Evolutionary conservation across 1,140 invertebrate genomes (phyloP), one percentile per base, ranked within the genome.

Genomic region (Drosophila truncata): DNA sequence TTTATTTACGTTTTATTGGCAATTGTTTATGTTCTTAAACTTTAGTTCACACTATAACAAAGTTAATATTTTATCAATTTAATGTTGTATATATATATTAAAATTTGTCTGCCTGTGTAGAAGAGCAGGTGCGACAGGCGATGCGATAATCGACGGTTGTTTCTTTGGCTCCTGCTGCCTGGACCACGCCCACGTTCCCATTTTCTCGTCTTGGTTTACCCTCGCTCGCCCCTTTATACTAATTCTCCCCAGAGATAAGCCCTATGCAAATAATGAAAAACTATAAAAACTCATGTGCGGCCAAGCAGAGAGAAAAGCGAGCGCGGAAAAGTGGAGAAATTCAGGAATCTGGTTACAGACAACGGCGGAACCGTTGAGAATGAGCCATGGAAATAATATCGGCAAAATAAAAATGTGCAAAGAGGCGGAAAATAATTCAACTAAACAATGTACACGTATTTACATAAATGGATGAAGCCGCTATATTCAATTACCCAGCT

Each of bases 401-500:
- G 72, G 70, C 61, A 83, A 88, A 90, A 88, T 88, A 87, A 87
- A 90, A 85, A 81, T 88, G 85, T 88, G 85, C 85, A 88, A 85
- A 79, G 72, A 49, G 78, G 81, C 85, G 86, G 85, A 88, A 88
- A 90, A 85, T 88, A 88, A 88, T 85, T 88, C 81, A 91, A 91
- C 86, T 88, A 82, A 88, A 90, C 86, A 88, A 90, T 88, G 80
- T 88, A 90, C 85, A 90, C 78, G 86, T 85, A 91, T 91, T 86
- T 88, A 88, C 82, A 85, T 88, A 90, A 90, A 90, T 91, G 86
- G 81, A 90, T 88, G 80, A 75, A 71, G 65, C 70, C 80, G 63
- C 76, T 79, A 76, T 81, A 88, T 88, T 88, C 85, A 88, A 88
- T 88, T 88, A 88, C 86, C 73, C 42, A 20, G 49, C 50, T 57